Conservation (phyloP, 1,140 invertebrate species). For the Eciton burchellii region DNA sequence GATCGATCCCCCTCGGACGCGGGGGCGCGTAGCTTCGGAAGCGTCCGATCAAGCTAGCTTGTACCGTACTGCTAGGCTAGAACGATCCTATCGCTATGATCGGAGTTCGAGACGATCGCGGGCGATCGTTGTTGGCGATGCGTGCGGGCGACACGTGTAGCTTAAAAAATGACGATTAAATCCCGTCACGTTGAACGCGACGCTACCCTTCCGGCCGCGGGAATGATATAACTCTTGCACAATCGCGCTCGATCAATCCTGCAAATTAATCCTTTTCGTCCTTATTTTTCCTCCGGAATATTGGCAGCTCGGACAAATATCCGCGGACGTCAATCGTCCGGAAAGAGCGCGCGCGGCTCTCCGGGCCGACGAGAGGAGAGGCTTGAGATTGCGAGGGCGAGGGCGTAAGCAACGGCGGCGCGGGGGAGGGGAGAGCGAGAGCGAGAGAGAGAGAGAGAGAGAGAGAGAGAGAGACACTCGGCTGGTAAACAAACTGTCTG, state of each 20-base stretch:
- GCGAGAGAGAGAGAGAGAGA: constrained; percentile 36
- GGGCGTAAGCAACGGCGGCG: constrained; percentile 24
- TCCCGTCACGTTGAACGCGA: background rate
- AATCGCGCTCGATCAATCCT: constrained; percentile 11
- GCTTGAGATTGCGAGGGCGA: constrained; percentile 38
- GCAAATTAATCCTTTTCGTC: constrained; percentile 23
- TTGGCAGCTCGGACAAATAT: constrained; percentile 47
- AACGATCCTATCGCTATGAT: background rate
- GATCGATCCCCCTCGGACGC: background rate
- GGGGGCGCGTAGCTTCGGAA: too few species aligned
- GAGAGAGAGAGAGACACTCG: constrained; percentile 70
- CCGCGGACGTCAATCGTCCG: constrained; percentile 67
- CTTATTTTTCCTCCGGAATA: background rate
- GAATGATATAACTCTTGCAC: background rate
- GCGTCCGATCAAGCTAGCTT: too few species aligned
- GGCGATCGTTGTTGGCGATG: background rate
- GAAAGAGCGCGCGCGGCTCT: constrained; percentile 53
- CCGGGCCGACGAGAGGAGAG: constrained; percentile 39
- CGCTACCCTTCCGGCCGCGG: too few species aligned
- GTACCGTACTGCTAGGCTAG: too few species aligned
- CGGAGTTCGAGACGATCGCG: too few species aligned
- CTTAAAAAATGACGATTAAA: background rate
- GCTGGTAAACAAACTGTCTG: constrained; percentile 85
- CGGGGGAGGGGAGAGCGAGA: background rate
- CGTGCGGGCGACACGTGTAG: too few species aligned